Evolutionary conservation across 2,113 vertebrate species (phyloP), one percentile per base, ranked within the genome.

Genomic region (Siniperca chuatsi): DNA sequence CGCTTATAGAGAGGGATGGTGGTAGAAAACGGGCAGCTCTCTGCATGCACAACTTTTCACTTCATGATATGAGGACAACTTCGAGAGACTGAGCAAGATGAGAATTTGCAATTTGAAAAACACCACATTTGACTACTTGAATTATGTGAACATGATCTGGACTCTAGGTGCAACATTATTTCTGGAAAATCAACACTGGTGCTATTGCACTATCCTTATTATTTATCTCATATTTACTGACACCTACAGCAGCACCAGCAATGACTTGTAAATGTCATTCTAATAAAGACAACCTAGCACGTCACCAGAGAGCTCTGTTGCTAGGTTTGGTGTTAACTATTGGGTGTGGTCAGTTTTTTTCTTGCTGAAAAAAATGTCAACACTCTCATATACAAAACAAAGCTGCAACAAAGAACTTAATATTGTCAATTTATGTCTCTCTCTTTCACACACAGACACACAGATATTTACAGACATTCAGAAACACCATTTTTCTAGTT

Each of bases 1-100:
- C 85, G 89, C 83, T 83, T 81, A 76, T 37, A 76, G 65, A 85
- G 29, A 85, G 50, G 21, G 62, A 78, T 54, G 20, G 60, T 46
- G 70, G 48, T 57, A 79, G 83, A 62, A 78, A 90, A 80, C 74
- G 44, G 12, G 84, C 64, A 60, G 75, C 74, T 71, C 68, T 62
- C 16, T 79, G 25, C 68, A 65, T 33, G 82, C 61, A 67, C 64
- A 40, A 67, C 25, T 74, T 33, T 61, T 79, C 1, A 1, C 77
- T 82, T 77, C 52, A 9, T 60, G 11, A 57, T 35, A 23, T 23
- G 50, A 64, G 50, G 8, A 23, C 10, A 74, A 44, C 29, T 75
- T 66, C 9, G n/a, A 79, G 8, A 61, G 42, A 60, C 25, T 4
- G 0, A 20, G 4, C 25, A 12, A 20, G 35, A 74, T 3, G 6